Percentiles rank a stretch among this genome's conserved stretches.
phyloP scores from a whole-genome alignment of 2,888 invertebrate species.

The Acanthopleura granulata region DNA sequence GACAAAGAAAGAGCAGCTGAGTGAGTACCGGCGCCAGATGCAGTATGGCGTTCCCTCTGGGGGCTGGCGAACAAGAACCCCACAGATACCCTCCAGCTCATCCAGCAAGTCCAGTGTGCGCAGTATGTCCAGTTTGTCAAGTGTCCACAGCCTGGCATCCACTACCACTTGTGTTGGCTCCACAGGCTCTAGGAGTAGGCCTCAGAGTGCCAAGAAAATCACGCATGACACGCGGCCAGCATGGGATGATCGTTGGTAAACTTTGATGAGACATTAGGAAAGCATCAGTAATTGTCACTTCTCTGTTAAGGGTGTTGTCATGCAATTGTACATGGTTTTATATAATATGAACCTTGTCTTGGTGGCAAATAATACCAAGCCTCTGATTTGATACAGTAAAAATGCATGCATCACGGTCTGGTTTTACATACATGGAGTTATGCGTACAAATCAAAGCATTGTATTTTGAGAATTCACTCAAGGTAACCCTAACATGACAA shows the following conservation, averaged over 20 bases:
- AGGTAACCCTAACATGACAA: no score
- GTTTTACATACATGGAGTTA: no score
- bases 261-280: no score
- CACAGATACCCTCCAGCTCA: conserved; percentile 6
- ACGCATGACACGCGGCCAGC: neutral
- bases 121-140: conserved; percentile 23
- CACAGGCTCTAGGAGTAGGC: neutral
- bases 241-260: conserved; percentile 21
- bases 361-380: no score
- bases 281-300: no score
- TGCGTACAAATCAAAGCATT: no score
- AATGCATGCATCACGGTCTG: no score
- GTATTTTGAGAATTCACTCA: no score
- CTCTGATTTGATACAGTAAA: no score
- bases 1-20: conserved; percentile 49
- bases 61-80: conserved; percentile 33
- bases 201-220: conserved; percentile 18
- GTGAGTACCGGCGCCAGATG: conserved; percentile 44
- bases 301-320: no score
- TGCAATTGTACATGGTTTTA: no score
- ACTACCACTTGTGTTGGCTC: conserved; percentile 18
- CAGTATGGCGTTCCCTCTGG: conserved; percentile 51
- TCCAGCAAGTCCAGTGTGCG: conserved; percentile 16
- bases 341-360: no score
- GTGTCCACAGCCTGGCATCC: conserved; percentile 17